A percentile compares a stretch with the other conserved stretches of the same genome.
phyloP scores from a whole-genome alignment of 2,888 invertebrate species.

The Drosophila anomalata region DNA sequence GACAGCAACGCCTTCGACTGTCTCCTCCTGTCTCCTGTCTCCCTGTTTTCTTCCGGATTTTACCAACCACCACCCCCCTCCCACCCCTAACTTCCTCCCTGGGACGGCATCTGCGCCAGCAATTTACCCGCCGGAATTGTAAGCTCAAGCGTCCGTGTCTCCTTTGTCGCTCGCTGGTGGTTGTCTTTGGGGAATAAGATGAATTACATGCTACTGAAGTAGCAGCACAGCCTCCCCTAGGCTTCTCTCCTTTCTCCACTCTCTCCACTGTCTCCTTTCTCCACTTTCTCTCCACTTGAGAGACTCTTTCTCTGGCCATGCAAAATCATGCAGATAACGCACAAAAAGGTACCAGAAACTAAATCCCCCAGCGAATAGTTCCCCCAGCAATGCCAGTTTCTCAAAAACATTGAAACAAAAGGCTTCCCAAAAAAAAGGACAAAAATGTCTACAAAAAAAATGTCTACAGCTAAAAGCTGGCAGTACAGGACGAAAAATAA shows the following conservation, averaged over 20 bases:
- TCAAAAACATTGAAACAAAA: slow-evolving; percentile 34
- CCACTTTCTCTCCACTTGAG: slow-evolving; percentile 9
- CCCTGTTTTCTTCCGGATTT: slow-evolving; percentile 22
- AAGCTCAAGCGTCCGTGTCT: slow-evolving; percentile 45
- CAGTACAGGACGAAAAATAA: background rate
- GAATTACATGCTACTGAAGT: slow-evolving; percentile 79
- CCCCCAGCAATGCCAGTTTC: slow-evolving; percentile 27
- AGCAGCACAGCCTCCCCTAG: slow-evolving; percentile 58
- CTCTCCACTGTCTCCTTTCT: no score
- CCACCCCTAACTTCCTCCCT: background rate
- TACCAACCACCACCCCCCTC: background rate
- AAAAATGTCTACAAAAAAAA: background rate
- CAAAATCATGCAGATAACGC: slow-evolving; percentile 68
- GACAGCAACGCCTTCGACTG: slow-evolving; percentile 65
- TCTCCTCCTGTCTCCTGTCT: slow-evolving; percentile 8
- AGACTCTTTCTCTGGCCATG: slow-evolving; percentile 19
- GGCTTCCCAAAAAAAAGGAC: background rate
- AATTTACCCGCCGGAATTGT: slow-evolving; percentile 46
- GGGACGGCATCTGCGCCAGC: slow-evolving; percentile 26
- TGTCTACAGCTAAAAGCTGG: background rate
- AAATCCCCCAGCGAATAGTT: slow-evolving; percentile 80
- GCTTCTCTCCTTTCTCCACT: background rate
- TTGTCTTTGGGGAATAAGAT: slow-evolving; percentile 79
- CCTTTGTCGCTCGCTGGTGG: slow-evolving; percentile 47
- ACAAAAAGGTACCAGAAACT: slow-evolving; percentile 73